Evolutionary conservation across 2,113 vertebrate genomes (phyloP).

Genomic region (Lophochroa leadbeateri): DNA sequence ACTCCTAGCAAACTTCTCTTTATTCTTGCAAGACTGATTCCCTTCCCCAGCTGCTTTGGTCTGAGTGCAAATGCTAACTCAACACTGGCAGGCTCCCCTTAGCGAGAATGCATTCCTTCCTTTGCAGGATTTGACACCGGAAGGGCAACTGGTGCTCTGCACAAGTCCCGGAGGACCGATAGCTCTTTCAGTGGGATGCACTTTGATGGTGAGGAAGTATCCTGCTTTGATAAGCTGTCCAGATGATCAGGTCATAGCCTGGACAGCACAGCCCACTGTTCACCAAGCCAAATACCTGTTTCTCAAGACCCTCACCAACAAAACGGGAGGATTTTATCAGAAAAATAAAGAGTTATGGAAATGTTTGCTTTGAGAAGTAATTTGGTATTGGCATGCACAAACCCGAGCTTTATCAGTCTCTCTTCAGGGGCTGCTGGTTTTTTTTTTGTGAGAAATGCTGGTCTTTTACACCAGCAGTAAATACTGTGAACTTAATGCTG

Average conservation of each 20-base stretch:
- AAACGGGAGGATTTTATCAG: neutral
- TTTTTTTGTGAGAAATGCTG: neutral
- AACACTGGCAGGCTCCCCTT: slow-evolving; percentile 25
- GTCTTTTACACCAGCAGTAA: neutral
- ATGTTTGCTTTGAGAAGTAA: neutral
- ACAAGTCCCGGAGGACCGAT: slow-evolving; percentile 41
- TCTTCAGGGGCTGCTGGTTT: neutral
- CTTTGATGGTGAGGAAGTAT: slow-evolving; percentile 63
- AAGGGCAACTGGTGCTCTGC: slow-evolving; percentile 1
- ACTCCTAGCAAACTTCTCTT: slow-evolving; percentile 4
- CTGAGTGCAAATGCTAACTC: slow-evolving; percentile 57
- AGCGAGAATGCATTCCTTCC: slow-evolving; percentile 5
- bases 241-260: slow-evolving; percentile 37
- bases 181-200: slow-evolving; percentile 62
- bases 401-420: neutral
- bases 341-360: neutral
- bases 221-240: slow-evolving; percentile 59
- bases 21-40: neutral
- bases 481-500: neutral
- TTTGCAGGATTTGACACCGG: neutral
- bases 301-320: neutral
- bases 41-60: slow-evolving; percentile 30
- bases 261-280: neutral
- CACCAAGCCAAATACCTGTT: neutral
- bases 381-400: neutral